Evolutionary conservation across 35 echinoderm and acorn worm species (phyloP), one percentile per base, ranked within the genome.

Genomic region (Anneissia japonica): DNA sequence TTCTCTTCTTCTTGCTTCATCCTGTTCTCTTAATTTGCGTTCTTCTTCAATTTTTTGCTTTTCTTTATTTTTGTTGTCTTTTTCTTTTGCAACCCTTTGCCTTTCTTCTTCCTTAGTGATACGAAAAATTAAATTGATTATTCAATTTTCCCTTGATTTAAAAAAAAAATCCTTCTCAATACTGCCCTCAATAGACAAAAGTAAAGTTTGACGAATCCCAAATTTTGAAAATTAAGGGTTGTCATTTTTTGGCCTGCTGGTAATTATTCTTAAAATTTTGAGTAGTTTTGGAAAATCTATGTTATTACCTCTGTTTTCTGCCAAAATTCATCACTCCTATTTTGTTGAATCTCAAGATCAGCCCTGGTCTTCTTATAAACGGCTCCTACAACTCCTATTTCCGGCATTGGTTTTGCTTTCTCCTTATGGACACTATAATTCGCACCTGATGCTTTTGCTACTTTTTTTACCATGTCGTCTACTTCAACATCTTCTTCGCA

Each of bases 371-470:
- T 91, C 80, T 99, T 88, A 41, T 94, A 94, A 32, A 99, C 96
- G 0, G 96, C 94, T 16, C 76, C 79, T 36, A 99, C 92, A 0
- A 89, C 92, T 16, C 89, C 72, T 75, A 91, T 83, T 39, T 41
- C 85, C 0, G 79, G 13, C 19, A 56, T 38, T 43, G 74, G 86
- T 17, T 64, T 86, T 0, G 96, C 37, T 32, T 91, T 91, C 75
- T 99, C 96, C 74, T 99, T 99, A 79, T 99, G 96, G 92, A 99
- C 94, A 87, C 96, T 93, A 36, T 99, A 99, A 77, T 99, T 99
- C 26, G 96, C 93, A 30, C 96, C 96, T 30, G 96, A 99, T 21
- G 96, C 90, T 17, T 94, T 91, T 32, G 89, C 32, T 17, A 99
- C 96, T 51, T 91, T 93, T 17, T 91, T 88, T 12, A 94, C 82